These are phyloP conservation scores for Napeogenes inachia DNA, from an alignment of 2,888 invertebrate species.

Conservation along the genomic window DNA sequence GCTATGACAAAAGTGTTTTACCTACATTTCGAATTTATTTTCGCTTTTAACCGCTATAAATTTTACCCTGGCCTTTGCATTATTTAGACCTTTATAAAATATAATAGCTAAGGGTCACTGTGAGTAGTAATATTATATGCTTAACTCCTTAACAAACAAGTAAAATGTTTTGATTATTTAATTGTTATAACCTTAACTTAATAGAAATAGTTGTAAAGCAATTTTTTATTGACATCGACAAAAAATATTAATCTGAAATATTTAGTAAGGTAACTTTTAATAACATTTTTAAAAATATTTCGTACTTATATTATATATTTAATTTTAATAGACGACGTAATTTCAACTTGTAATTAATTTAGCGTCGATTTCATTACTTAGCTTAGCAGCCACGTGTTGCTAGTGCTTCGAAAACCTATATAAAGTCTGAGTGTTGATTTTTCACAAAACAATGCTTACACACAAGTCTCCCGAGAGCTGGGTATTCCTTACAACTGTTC, in stretches of 20 bases:
- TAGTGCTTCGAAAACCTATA: constrained; percentile 41
- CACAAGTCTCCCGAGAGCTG: constrained; percentile 50
- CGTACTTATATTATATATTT: no score
- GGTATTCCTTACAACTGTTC: constrained; percentile 72
- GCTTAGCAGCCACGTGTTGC: constrained; percentile 63
- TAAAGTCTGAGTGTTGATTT: constrained; percentile 64
- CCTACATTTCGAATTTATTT: constrained; percentile 37
- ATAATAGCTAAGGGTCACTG: constrained; percentile 41
- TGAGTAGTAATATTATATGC: constrained; percentile 44
- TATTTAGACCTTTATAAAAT: constrained; percentile 44
- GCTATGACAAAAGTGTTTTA: constrained; percentile 36
- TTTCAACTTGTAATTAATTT: constrained; percentile 42
- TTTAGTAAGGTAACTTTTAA: no score
- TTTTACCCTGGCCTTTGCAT: constrained; percentile 41
- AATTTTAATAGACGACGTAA: constrained; percentile 26
- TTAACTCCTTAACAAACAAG: constrained; percentile 46
- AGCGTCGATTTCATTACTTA: constrained; percentile 65
- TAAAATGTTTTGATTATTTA: constrained; percentile 41
- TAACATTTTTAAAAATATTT: no score
- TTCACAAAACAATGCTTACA: constrained; percentile 66
- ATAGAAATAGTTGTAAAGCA: constrained; percentile 29
- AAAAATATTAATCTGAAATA: not conserved
- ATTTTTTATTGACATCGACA: no score
- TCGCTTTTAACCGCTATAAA: constrained; percentile 43
- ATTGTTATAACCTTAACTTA: constrained; percentile 42